Percentiles rank a stretch among this genome's conserved stretches.
These are phyloP conservation scores for Potorous gilbertii DNA, from an alignment of 2,797 vertebrate species.

Conservation along the genomic window DNA sequence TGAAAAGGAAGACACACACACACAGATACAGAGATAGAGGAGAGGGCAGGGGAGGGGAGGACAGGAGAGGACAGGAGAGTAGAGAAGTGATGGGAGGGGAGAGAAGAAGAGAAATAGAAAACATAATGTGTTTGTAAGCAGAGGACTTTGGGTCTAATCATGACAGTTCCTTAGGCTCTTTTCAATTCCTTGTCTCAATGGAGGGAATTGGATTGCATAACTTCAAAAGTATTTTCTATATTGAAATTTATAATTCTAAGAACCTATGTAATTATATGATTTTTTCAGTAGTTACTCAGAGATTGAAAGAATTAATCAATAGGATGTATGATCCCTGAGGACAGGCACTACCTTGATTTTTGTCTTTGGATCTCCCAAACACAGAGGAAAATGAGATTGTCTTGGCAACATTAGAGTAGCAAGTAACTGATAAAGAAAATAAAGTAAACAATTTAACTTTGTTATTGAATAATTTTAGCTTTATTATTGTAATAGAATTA, in stretches of 20 bases:
- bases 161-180: background rate
- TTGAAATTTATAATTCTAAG: background rate
- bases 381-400: background rate
- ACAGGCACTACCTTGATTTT: background rate
- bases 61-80: accelerated
- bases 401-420: slow-evolving; percentile 42
- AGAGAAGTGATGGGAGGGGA: too few species aligned
- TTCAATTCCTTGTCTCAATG: background rate
- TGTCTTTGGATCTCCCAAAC: background rate
- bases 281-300: background rate
- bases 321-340: background rate
- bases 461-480: slow-evolving; percentile 87
- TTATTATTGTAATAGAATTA: slow-evolving; percentile 90
- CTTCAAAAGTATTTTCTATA: background rate
- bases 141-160: background rate
- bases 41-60: too few species aligned
- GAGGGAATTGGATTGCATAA: background rate
- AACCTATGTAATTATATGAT: background rate
- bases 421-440: slow-evolving; percentile 76
- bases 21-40: too few species aligned
- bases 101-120: background rate
- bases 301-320: background rate
- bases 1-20: background rate
- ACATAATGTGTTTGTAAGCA: background rate
- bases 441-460: slow-evolving; percentile 83